Evolutionary conservation across 2,888 invertebrate genomes (phyloP).

Genomic region (Drosophila birchii): DNA sequence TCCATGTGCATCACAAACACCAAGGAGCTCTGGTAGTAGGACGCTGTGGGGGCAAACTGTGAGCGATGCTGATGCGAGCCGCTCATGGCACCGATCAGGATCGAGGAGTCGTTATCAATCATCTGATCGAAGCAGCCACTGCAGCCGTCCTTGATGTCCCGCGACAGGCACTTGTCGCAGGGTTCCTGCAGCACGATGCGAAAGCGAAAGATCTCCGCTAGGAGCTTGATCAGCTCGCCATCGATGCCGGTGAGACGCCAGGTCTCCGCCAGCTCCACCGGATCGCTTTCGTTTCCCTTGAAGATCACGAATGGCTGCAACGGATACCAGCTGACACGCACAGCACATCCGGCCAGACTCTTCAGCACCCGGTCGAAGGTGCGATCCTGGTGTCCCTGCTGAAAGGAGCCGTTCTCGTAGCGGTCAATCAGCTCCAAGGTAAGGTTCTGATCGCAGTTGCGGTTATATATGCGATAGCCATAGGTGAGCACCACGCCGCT

Average conservation of each 20-base stretch:
- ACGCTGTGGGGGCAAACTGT: conserved; percentile 58
- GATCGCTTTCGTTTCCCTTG: conserved; percentile 59
- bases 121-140: conserved; percentile 61
- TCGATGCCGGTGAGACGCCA: conserved; percentile 75
- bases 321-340: conserved; percentile 67
- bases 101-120: conserved; percentile 47
- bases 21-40: conserved; percentile 71
- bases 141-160: conserved; percentile 24
- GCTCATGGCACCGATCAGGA: conserved; percentile 78
- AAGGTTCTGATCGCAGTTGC: conserved; percentile 41
- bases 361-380: conserved; percentile 60
- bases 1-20: conserved; percentile 74
- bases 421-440: conserved; percentile 57
- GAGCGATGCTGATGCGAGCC: conserved; percentile 53
- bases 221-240: conserved; percentile 68
- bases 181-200: conserved; percentile 64
- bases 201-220: conserved; percentile 71
- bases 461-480: conserved; percentile 42
- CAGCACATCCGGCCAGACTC: conserved; percentile 65
- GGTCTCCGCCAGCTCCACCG: conserved; percentile 41
- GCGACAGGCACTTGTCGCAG: conserved; percentile 23
- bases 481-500: conserved; percentile 54
- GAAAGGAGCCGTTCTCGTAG: conserved; percentile 50
- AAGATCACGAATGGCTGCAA: conserved; percentile 70
- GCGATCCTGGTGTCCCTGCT: conserved; percentile 11